phyloP scores from a whole-genome alignment of 2,797 vertebrate genomes.

The Alcedo atthis region DNA sequence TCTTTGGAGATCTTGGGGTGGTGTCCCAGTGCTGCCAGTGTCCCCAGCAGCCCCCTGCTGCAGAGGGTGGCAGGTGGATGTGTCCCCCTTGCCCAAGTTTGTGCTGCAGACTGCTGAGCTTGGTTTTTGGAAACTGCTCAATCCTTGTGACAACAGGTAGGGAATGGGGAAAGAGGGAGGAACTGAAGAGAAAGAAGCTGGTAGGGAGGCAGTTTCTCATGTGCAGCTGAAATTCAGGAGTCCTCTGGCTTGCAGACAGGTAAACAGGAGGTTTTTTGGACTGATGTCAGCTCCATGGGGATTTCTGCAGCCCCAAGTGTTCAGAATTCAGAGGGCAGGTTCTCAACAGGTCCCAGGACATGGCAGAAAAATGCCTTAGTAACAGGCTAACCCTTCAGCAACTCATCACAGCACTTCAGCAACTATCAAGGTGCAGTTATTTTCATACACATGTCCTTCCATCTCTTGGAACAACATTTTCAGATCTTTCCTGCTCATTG shows the following conservation, averaged over 20 bases:
- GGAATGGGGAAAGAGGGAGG: neutral
- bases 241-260: neutral
- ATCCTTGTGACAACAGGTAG: neutral
- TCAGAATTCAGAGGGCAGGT: neutral
- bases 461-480: neutral
- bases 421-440: neutral
- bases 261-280: neutral
- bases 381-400: neutral
- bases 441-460: neutral
- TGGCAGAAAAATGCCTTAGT: neutral
- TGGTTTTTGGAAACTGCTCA: neutral
- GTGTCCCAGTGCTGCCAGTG: neutral
- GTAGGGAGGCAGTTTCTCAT: neutral
- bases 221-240: neutral
- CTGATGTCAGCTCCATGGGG: neutral
- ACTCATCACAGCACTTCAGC: neutral
- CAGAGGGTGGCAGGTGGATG: fast-evolving
- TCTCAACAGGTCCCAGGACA: neutral
- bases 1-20: neutral
- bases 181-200: neutral
- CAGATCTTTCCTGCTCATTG: neutral
- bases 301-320: neutral
- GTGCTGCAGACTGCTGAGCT: neutral
- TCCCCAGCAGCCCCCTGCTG: neutral
- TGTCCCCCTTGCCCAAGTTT: neutral